Evolutionary conservation across 1,140 invertebrate genomes (phyloP), one percentile per base, ranked within the genome.

Genomic region (Halesus radiatus): DNA sequence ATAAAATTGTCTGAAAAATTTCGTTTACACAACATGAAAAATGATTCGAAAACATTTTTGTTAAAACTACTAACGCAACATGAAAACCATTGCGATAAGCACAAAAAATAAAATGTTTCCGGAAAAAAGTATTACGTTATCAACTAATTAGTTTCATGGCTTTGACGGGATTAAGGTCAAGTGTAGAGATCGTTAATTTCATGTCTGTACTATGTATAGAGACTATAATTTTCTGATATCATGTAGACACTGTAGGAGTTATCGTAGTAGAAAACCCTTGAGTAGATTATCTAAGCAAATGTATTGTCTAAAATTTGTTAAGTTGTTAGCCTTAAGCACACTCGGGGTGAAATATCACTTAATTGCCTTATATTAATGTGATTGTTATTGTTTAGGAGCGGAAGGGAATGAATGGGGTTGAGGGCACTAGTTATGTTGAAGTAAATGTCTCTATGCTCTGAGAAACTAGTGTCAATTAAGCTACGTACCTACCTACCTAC

Each of bases 101-200:
- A 23, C 56, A 20, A 20, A n/a, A 23, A 60, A 26, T 60, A 60
- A 7, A 8, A 20, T 1, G 1, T 1, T 45, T 10, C 58, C 1
- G 2, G 23, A 15, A 60, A 60, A 66, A 66, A 66, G 29, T 66
- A 18, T 45, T 66, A 66, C 22, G 62, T 37, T 66, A 66, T 15
- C 62, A 29, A n/a, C 32, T 72, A 72, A 72, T 54, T 66, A 66
- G 20, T 22, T 53, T 72, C 68, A 54, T 53, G 68, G n/a, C 50
- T 52, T 72, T 72, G 68, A 72, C 68, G 23, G 68, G 45, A 18
- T 22, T 54, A 72, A 72, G 45, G 68, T 72, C 68, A 54, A 72
- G 22, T 54, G 20, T 10, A 29, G 68, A 29, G 68, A 54, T 72
- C 68, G 68, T 72, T 72, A 72, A 72, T 53, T 53, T 22, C 18